These are phyloP conservation scores for Aplochiton taeniatus DNA, from an alignment of 2,797 vertebrate genomes.

Conservation along the genomic window DNA sequence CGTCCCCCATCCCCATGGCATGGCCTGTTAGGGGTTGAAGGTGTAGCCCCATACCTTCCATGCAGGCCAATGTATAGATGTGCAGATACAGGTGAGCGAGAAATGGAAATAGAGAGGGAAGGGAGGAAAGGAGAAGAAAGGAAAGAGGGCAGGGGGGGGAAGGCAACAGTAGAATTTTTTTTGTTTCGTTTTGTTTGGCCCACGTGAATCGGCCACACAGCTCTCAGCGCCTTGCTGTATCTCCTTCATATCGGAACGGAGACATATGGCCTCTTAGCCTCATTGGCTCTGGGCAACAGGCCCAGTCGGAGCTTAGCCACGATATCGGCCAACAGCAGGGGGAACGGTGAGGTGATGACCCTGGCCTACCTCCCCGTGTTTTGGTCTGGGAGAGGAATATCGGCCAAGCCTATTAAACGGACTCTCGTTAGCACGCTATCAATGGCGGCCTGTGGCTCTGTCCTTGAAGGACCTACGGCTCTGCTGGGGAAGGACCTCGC, in stretches of 20 bases:
- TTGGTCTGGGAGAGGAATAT: background rate
- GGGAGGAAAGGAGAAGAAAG: background rate
- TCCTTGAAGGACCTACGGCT: too few relatives aligned
- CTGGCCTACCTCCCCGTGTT: conserved; percentile 9
- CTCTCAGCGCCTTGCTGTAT: background rate
- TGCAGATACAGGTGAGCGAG: background rate
- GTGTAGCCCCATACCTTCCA: conserved; percentile 24
- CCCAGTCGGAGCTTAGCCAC: conserved; percentile 16
- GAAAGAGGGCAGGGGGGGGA: background rate
- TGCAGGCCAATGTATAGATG: too few relatives aligned
- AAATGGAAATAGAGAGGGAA: background rate
- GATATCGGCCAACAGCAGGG: conserved; percentile 11
- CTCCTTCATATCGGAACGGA: background rate
- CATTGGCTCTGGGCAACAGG: conserved; percentile 9
- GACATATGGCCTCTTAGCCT: conserved; percentile 3
- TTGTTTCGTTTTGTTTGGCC: background rate
- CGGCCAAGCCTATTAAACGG: too few relatives aligned
- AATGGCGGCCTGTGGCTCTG: too few relatives aligned
- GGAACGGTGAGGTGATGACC: conserved; percentile 11
- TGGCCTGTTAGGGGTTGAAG: too few relatives aligned
- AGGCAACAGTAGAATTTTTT: background rate
- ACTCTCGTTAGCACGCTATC: too few relatives aligned
- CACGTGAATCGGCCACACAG: too few relatives aligned
- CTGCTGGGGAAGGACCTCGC: too few relatives aligned
- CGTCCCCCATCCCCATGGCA: too few relatives aligned